A percentile compares a stretch with the other conserved stretches of the same genome.
Evolutionary conservation across 2,888 invertebrate genomes (phyloP).

Genomic region (Thereva nobilitata): DNA sequence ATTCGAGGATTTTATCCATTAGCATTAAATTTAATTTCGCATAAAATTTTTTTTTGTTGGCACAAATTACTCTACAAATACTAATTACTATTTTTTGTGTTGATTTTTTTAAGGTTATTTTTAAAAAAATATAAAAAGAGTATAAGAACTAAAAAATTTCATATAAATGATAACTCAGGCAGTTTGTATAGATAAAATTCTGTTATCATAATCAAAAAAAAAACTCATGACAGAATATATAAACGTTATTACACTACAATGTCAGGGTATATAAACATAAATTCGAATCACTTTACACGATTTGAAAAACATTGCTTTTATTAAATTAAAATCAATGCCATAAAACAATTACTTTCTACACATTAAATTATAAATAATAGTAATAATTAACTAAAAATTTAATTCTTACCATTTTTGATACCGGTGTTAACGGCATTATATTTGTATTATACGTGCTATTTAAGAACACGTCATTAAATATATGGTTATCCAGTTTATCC

Average conservation of each 20-base stretch:
- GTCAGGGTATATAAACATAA: not conserved
- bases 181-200: no score
- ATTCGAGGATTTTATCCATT: no score
- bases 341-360: not conserved
- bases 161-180: no score
- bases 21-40: no score
- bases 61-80: no score
- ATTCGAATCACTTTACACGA: not conserved
- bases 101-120: no score
- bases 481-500: slow-evolving; percentile 43
- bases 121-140: no score
- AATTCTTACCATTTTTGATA: slow-evolving; percentile 57
- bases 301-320: not conserved
- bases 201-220: not conserved
- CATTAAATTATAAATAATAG: not conserved
- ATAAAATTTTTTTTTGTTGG: no score
- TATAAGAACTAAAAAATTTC: no score
- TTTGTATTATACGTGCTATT: slow-evolving; percentile 38
- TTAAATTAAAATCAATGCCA: not conserved
- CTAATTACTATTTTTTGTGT: no score
- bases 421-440: slow-evolving; percentile 55
- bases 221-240: not conserved
- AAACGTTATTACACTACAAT: not conserved
- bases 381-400: not conserved
- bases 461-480: slow-evolving; percentile 44